Conservation (phyloP, 2,113 vertebrate species). For the Vulpes ferrilata region DNA sequence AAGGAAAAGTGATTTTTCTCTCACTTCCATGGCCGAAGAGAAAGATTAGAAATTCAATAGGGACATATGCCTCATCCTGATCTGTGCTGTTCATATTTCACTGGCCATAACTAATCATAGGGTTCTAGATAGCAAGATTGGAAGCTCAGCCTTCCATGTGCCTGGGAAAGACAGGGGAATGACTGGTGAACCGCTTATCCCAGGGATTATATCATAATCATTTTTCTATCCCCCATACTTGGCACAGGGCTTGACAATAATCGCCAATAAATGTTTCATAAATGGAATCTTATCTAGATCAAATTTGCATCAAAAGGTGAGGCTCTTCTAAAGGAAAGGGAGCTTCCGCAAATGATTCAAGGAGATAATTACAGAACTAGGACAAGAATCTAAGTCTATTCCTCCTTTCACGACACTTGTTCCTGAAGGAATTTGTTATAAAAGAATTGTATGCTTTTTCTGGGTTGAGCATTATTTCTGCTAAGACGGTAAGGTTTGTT, state of each 20-base stretch:
- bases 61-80: no score
- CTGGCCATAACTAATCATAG: not conserved
- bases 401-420: not conserved
- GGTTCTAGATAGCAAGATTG: not conserved
- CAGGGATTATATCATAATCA: not conserved
- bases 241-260: not conserved
- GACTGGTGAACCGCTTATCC: not conserved
- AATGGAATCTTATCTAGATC: slow-evolving; percentile 7
- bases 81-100: not conserved
- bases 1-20: not conserved
- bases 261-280: not conserved
- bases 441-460: not conserved
- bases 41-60: not conserved
- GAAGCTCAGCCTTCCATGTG: not conserved
- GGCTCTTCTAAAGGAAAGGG: not conserved
- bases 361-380: not conserved
- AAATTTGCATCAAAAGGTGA: not conserved
- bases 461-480: not conserved
- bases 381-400: not conserved
- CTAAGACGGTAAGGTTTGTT: not conserved
- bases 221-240: not conserved
- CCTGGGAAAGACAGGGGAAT: not conserved
- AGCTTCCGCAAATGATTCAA: not conserved
- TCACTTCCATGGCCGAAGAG: not conserved
- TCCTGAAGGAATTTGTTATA: not conserved